phyloP scores from a whole-genome alignment of 2,888 invertebrate species.

The Beris chalybata region DNA sequence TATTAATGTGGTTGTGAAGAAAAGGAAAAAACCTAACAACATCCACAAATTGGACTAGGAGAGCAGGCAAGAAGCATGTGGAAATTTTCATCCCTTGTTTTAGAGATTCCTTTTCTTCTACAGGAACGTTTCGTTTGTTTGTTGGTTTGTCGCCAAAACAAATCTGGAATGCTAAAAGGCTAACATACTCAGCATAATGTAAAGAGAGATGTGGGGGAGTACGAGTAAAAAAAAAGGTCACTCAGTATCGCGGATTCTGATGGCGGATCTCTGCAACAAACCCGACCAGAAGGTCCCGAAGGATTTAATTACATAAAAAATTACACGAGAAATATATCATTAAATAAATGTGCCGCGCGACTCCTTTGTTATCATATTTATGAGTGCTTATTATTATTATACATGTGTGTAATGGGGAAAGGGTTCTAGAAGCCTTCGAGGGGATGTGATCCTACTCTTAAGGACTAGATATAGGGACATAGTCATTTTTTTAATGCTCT shows the following conservation, averaged over 20 bases:
- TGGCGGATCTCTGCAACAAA: background rate
- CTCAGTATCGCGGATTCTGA: background rate
- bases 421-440: constrained; percentile 1
- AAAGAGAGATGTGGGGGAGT: background rate
- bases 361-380: constrained; percentile 40
- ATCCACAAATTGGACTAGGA: background rate
- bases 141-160: constrained; percentile 12
- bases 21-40: background rate
- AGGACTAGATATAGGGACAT: background rate
- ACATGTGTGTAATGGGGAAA: constrained; percentile 15
- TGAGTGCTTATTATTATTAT: constrained; percentile 33
- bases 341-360: constrained; percentile 40
- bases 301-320: constrained; percentile 40
- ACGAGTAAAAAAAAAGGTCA: background rate
- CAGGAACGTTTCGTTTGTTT: constrained; percentile 14
- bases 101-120: constrained; percentile 6
- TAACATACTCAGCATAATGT: background rate
- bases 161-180: constrained; percentile 25
- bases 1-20: constrained; percentile 24
- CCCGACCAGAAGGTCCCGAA: constrained; percentile 30
- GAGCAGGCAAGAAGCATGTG: background rate
- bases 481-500: background rate
- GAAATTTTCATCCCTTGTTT: background rate
- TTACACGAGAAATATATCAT: constrained; percentile 34
- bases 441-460: background rate